phyloP scores from a whole-genome alignment of 1,140 invertebrate species.

The Mamestra configurata region DNA sequence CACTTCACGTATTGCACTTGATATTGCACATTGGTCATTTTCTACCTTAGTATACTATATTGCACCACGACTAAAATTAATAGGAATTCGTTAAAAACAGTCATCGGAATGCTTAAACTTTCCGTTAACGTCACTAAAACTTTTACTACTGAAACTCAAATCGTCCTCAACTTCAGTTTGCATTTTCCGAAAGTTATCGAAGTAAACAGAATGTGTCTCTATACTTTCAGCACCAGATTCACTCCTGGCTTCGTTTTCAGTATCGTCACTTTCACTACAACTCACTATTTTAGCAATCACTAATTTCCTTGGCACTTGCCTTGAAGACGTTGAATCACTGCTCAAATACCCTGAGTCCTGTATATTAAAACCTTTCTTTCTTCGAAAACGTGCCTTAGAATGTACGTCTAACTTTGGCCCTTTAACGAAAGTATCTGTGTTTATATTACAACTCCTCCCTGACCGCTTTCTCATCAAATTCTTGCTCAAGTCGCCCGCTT shows the following conservation, averaged over 20 bases:
- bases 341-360: conserved; percentile 93
- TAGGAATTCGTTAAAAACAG: conserved; percentile 50
- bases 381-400: conserved; percentile 68
- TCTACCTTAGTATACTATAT: conserved; percentile 61
- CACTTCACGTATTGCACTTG: conserved; percentile 58
- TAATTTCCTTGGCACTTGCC: conserved; percentile 76
- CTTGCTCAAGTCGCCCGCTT: conserved; percentile 56
- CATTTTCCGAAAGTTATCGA: conserved; percentile 88
- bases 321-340: conserved; percentile 91
- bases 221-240: conserved; percentile 95
- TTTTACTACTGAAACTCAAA: conserved; percentile 63
- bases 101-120: conserved; percentile 65
- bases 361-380: conserved; percentile 77
- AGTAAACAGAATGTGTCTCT: conserved; percentile 94
- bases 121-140: conserved; percentile 65
- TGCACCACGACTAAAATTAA: conserved; percentile 59
- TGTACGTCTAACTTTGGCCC: conserved; percentile 62
- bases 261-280: conserved; percentile 91
- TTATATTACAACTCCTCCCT: conserved; percentile 64
- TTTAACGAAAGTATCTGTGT: conserved; percentile 80
- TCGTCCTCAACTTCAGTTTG: conserved; percentile 59
- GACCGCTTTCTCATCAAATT: conserved; percentile 59
- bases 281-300: conserved; percentile 83
- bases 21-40: conserved; percentile 65
- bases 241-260: conserved; percentile 93